Conservation (phyloP, 2,797 vertebrate genomes). For the Labeo calbasu region DNA sequence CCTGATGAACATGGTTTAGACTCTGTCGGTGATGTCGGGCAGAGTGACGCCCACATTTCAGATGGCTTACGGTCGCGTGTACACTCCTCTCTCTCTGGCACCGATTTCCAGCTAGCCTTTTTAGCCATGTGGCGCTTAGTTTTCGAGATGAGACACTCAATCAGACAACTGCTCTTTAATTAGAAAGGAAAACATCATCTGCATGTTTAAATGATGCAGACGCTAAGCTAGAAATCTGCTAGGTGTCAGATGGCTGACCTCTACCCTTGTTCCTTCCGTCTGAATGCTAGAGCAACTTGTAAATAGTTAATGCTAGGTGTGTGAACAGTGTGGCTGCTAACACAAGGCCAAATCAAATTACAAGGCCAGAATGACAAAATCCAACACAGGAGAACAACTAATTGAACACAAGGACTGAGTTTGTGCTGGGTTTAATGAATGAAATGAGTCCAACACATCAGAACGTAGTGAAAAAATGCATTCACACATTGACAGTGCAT, state of each 20-base stretch:
- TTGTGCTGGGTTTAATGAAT: conserved; percentile 13
- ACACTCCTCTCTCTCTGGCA: not conserved
- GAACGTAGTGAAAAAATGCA: not conserved
- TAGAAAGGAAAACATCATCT: conserved; percentile 32
- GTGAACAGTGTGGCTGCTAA: conserved; percentile 12
- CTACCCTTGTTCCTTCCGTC: not conserved
- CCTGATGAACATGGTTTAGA: conserved; percentile 12
- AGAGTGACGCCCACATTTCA: conserved; percentile 15
- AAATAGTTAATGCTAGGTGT: conserved; percentile 2
- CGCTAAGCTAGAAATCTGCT: conserved; percentile 10
- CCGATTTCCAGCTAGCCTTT: conserved; percentile 2
- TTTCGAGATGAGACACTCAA: conserved; percentile 14
- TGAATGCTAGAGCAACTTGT: not conserved
- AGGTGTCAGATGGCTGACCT: conserved; percentile 27
- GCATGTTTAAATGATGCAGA: conserved; percentile 32
- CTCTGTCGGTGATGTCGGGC: conserved; percentile 12
- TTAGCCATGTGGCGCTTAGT: conserved; percentile 5
- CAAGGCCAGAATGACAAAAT: not conserved
- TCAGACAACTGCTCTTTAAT: conserved; percentile 24
- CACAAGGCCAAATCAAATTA: conserved; percentile 31
- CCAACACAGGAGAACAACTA: not conserved
- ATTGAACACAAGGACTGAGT: not conserved
- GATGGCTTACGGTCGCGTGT: not conserved
- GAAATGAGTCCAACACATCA: not conserved
- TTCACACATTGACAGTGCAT: not conserved